Evolutionary conservation across 2,797 vertebrate genomes (phyloP).

Genomic region (Pitangus sulphuratus): DNA sequence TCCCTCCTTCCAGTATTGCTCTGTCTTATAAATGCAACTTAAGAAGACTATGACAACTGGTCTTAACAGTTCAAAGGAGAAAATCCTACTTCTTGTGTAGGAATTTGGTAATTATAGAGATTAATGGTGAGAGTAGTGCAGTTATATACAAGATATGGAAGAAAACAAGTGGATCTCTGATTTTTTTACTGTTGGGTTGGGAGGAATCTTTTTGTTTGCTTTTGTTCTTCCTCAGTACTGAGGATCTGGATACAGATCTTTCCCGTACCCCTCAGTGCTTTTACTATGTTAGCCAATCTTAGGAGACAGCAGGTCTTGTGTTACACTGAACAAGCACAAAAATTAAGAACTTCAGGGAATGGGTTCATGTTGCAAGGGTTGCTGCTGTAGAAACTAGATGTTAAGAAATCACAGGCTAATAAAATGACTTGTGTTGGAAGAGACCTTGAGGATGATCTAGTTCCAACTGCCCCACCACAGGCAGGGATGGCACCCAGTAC

Average conservation of each 20-base stretch:
- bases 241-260: background rate
- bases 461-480: background rate
- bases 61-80: background rate
- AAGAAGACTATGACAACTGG: accelerated
- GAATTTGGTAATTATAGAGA: background rate
- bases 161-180: background rate
- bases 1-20: background rate
- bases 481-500: background rate
- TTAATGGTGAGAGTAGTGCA: background rate
- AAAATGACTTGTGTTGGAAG: background rate
- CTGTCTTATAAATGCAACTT: background rate
- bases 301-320: background rate
- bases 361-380: background rate
- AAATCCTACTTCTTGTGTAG: background rate
- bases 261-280: background rate
- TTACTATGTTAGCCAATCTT: background rate
- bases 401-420: background rate
- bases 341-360: background rate
- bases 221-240: background rate
- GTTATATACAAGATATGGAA: background rate
- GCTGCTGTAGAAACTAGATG: background rate
- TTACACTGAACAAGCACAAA: background rate
- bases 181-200: background rate
- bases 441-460: background rate
- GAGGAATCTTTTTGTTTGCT: background rate